Conservation (phyloP, 2,888 invertebrate species). For the Andricus quercusramuli region DNA sequence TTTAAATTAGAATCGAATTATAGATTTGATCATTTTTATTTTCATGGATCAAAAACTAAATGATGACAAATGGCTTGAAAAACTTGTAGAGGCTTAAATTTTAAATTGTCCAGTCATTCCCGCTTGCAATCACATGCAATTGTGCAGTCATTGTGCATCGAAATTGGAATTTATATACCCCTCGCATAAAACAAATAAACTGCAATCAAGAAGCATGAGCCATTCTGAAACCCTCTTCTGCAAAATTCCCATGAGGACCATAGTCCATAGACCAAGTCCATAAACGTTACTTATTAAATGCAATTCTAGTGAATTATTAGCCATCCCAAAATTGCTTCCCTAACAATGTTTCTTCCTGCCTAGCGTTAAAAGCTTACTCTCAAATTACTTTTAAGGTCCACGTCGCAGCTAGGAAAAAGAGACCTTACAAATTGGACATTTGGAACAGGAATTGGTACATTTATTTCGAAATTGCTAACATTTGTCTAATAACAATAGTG, state of each 20-base stretch:
- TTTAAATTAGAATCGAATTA: too few species aligned
- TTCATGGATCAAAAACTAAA: too few species aligned
- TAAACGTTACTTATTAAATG: constrained; percentile 11
- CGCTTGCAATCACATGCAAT: not conserved
- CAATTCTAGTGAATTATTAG: constrained; percentile 21
- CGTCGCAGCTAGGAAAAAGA: not conserved
- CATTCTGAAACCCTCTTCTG: not conserved
- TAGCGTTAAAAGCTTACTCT: not conserved
- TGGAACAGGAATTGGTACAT: not conserved
- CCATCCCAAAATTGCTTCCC: constrained; percentile 4
- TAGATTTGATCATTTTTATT: too few species aligned
- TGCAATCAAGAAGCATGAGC: constrained; percentile 1
- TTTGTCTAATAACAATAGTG: not conserved
- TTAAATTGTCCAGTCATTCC: not conserved
- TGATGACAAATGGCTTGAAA: too few species aligned
- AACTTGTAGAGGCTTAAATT: not conserved
- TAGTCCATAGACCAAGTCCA: not conserved
- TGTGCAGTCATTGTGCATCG: not conserved
- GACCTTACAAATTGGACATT: not conserved
- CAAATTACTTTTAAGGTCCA: constrained; percentile 4
- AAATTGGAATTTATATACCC: not conserved
- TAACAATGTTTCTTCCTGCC: not conserved
- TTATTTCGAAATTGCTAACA: not conserved
- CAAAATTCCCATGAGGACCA: constrained; percentile 8
- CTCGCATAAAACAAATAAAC: not conserved